These are phyloP conservation scores for Scartelaos histophorus DNA, from an alignment of 2,113 vertebrate genomes.

Conservation along the genomic window DNA sequence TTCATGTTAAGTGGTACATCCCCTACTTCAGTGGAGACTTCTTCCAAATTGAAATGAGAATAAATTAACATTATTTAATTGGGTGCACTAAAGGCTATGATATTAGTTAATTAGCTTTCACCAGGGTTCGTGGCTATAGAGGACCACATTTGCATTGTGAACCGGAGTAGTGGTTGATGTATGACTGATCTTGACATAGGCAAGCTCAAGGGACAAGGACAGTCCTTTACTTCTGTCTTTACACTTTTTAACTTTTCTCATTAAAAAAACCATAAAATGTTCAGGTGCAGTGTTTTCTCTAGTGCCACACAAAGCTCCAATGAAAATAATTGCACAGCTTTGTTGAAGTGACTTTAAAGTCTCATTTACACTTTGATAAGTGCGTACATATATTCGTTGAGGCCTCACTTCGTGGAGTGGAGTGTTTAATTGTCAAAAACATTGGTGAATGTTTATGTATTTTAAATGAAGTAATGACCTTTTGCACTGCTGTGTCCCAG, in stretches of 20 bases:
- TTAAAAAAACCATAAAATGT: constrained; percentile 52
- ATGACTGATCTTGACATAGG: constrained; percentile 50
- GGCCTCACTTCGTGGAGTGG: not conserved
- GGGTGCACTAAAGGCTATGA: constrained; percentile 77
- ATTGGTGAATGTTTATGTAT: not conserved
- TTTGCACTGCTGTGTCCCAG: constrained; percentile 18
- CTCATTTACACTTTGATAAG: not conserved
- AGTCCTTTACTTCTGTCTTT: constrained; percentile 45
- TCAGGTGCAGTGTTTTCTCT: constrained; percentile 43
- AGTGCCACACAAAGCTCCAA: constrained; percentile 12
- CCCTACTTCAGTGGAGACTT: constrained; percentile 58
- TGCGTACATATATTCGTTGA: not conserved
- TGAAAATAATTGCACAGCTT: not conserved
- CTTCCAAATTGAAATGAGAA: constrained; percentile 79
- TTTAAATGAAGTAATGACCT: constrained; percentile 7
- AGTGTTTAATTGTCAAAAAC: not conserved
- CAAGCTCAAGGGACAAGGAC: constrained; percentile 66
- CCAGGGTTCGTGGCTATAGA: constrained; percentile 64
- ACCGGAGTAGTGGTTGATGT: constrained; percentile 52
- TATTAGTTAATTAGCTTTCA: constrained; percentile 79
- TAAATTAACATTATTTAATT: constrained; percentile 83
- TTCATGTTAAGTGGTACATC: constrained; percentile 69
- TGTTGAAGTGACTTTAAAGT: not conserved
- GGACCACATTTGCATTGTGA: constrained; percentile 38
- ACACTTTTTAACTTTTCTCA: constrained; percentile 39